Base-by-base conservation (phyloP, 2,797 vertebrate species). In the Selene dorsalis region DNA sequence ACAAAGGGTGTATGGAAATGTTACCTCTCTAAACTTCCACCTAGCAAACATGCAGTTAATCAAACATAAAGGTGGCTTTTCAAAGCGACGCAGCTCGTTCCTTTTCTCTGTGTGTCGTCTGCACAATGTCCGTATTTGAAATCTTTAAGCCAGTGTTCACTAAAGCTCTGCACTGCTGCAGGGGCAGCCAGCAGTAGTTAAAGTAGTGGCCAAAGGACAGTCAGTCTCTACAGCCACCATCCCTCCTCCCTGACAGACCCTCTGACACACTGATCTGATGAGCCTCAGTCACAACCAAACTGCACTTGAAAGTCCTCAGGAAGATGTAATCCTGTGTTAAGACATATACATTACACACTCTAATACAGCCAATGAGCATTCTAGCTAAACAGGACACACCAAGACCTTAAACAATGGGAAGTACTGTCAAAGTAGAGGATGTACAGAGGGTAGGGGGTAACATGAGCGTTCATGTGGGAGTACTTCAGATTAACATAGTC, bases 1-100 rank as follows among this genome's bases (percentile, higher is more conserved):
- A 88, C 83, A 89, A 85, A 85, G 68, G 62, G 73, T 18, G 61
- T 26, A 74, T 68, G 78, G 79, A 88, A 89, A 84, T 22, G 41
- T 62, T 60, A 62, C 48, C 74, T 59, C 39, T 86, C 47, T 60
- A 87, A 85, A 87, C 85, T 47, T 88, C 80, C 80, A 88, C 82
- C 67, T 32, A 43, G 78, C 68, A 79, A 88, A 82, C 50, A 52
- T 67, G 38, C 22, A 24, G 78, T 30, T 43, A 59, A 67, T 59
- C 53, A 73, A 81, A 77, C 35, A 69, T 47, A 38, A 73, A 69
- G 58, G 53, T 24, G 24, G 3, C 5, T 3, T 4, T 73, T 76
- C 61, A 75, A 67, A 78, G 58, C n/a, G 65, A 57, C 3, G 12
- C 39, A 55, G 50, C 16, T 6, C 39, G 32, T 17, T 75, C 45